Evolutionary conservation across 2,797 vertebrate species (phyloP), one percentile per base, ranked within the genome.

Genomic region (Pogonophryne albipinna): DNA sequence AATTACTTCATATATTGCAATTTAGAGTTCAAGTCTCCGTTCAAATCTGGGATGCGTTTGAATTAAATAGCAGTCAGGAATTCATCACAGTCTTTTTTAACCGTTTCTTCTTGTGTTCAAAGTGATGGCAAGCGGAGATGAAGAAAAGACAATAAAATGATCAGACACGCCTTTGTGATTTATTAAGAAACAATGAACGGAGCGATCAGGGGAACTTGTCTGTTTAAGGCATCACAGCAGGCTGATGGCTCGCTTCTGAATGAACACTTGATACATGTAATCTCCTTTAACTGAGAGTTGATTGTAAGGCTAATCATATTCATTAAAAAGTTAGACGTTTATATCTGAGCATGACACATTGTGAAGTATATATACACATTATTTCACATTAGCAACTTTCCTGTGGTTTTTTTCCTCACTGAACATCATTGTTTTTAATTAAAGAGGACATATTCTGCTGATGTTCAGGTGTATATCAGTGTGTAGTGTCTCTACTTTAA

Each of bases 61-160:
- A 81, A 91, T 90, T 90, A 91, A 84, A 82, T 52, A 50, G 75
- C 83, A 80, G 84, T 82, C 85, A 75, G 79, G 71, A 83, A 83
- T 61, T 86, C 66, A 65, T 88, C 76, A 79, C 66, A 20, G 45
- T 66, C 46, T 72, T 71, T 79, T 76, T 66, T 51, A 15, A 78
- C 63, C 2, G 20, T 59, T 65, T 76, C 75, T 66, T 72, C 42
- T 74, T 74, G 65, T 65, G 17, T 57, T 83, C 71, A 66, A 76
- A 72, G 72, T 67, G 72, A 78, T 80, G 83, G 83, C 78, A 76
- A 63, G 76, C 46, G 59, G 67, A 79, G 73, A 76, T 11, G 1
- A 6, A 27, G 49, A 63, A 12, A 72, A 58, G 55, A 70, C 62
- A 50, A 56, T 42, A 51, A 77, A 82, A 76, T 67, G 1, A 82